Percentiles rank a stretch among this genome's conserved stretches.
These are phyloP conservation scores for Zosterops lateralis DNA, from an alignment of 2,113 vertebrate genomes.

Conservation along the genomic window DNA sequence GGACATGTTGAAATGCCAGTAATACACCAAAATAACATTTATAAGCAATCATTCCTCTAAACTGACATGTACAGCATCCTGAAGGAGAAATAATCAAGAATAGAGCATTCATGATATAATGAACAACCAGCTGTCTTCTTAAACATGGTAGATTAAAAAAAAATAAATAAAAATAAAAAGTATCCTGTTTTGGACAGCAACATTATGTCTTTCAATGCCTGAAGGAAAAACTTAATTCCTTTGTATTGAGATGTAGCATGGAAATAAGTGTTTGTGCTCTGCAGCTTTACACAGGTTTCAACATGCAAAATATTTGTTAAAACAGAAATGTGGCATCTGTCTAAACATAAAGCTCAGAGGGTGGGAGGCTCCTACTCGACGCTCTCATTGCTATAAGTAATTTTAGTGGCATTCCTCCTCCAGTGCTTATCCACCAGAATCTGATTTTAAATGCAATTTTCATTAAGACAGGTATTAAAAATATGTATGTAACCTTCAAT, in stretches of 20 bases:
- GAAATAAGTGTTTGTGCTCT: background rate
- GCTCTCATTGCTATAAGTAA: background rate
- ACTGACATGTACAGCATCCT: background rate
- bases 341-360: background rate
- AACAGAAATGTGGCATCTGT: background rate
- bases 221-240: background rate
- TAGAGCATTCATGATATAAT: background rate
- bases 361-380: background rate
- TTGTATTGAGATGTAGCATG: background rate
- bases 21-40: background rate
- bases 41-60: background rate
- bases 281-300: background rate
- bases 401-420: background rate
- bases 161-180: background rate
- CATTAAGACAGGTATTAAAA: background rate
- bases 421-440: background rate
- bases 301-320: conserved; percentile 18
- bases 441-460: background rate
- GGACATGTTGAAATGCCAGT: background rate
- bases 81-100: background rate
- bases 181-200: background rate
- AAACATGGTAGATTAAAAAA: background rate
- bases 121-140: background rate
- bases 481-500: fast-evolving
- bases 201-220: background rate